A percentile compares a stretch with the other conserved stretches of the same genome.
These are phyloP conservation scores for Circaetus cinerascens DNA, from an alignment of 2,113 vertebrate species.

Conservation along the genomic window DNA sequence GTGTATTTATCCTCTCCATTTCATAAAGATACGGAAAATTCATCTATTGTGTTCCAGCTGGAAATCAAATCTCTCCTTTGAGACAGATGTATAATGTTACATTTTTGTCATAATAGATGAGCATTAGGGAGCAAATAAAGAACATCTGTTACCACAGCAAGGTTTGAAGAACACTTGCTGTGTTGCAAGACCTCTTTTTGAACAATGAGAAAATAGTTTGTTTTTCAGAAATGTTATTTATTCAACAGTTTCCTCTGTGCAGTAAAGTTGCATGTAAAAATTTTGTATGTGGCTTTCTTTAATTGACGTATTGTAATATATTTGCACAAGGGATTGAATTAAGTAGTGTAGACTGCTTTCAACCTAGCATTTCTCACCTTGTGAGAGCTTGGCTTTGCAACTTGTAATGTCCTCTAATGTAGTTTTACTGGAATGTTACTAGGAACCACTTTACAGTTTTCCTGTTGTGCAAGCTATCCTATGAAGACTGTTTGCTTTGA, in stretches of 20 bases:
- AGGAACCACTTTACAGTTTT: neutral
- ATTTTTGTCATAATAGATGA: neutral
- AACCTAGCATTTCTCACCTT: neutral
- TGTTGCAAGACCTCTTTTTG: neutral
- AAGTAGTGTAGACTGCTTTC: neutral
- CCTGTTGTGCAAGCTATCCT: neutral
- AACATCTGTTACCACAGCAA: neutral
- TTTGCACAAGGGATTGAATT: neutral
- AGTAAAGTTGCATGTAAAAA: neutral
- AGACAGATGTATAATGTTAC: neutral
- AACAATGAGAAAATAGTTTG: neutral
- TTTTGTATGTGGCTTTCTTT: neutral
- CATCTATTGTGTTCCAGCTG: neutral
- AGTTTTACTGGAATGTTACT: neutral
- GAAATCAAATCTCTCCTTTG: conserved; percentile 4
- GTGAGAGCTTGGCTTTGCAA: neutral
- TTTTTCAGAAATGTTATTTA: neutral
- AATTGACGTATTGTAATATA: neutral
- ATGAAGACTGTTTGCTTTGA: neutral
- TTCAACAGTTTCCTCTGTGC: neutral
- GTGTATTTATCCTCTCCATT: conserved; percentile 1
- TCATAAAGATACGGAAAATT: neutral
- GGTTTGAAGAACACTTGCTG: neutral
- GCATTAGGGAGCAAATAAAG: neutral
- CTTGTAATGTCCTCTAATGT: neutral